phyloP scores from a whole-genome alignment of 2,888 invertebrate genomes.

The Chloromyia formosa region DNA sequence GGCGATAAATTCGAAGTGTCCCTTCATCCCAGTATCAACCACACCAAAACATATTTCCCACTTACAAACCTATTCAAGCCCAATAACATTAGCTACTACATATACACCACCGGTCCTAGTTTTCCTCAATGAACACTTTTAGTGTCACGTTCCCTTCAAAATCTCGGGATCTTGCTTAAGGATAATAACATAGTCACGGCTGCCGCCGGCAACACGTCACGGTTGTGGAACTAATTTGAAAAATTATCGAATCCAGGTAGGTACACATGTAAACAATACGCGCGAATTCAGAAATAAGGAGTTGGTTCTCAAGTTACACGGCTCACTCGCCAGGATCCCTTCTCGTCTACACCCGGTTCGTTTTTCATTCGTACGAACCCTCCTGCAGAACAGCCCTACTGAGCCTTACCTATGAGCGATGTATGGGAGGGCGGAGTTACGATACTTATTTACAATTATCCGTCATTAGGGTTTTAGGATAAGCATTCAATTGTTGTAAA shows the following conservation, averaged over 20 bases:
- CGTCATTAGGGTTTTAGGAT: slow-evolving; percentile 46
- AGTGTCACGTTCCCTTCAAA: slow-evolving; percentile 32
- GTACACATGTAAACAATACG: slow-evolving; percentile 8
- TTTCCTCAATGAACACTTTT: slow-evolving; percentile 4
- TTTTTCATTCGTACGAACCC: slow-evolving; percentile 28
- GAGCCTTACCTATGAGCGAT: background rate
- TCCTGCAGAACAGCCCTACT: background rate
- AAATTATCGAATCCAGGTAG: slow-evolving; percentile 42
- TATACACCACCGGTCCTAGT: background rate
- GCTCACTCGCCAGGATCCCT: background rate
- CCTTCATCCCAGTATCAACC: background rate
- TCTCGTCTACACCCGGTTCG: background rate
- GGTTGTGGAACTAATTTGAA: slow-evolving; percentile 45
- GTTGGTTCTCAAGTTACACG: background rate
- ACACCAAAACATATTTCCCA: slow-evolving; percentile 9
- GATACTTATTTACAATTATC: slow-evolving; percentile 46
- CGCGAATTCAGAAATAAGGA: background rate
- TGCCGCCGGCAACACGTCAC: slow-evolving; percentile 24
- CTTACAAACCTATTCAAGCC: slow-evolving; percentile 39
- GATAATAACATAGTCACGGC: slow-evolving; percentile 6
- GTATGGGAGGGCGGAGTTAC: slow-evolving; percentile 45
- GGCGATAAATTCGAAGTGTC: slow-evolving; percentile 10
- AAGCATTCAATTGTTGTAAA: slow-evolving; percentile 45
- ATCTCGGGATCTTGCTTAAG: slow-evolving; percentile 3
- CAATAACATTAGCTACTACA: slow-evolving; percentile 27